Percentiles rank a stretch among this genome's conserved stretches.
Conservation (phyloP, 2,888 invertebrate species). For the Protonemura montana region DNA sequence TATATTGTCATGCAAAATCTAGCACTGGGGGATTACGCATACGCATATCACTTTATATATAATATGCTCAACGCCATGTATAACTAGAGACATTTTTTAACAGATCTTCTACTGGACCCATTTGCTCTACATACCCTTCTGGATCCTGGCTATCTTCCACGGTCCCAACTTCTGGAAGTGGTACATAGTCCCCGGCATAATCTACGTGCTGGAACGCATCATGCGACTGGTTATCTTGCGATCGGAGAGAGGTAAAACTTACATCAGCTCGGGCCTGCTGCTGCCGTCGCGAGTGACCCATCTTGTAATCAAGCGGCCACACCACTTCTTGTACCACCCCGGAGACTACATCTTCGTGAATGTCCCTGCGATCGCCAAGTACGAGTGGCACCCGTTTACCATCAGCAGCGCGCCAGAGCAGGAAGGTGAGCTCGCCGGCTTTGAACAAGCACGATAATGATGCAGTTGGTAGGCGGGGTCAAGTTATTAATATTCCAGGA, state of each 20-base stretch:
- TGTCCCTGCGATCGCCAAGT: slow-evolving; percentile 88
- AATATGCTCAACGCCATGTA: too few relatives aligned
- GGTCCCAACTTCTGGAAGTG: slow-evolving; percentile 96
- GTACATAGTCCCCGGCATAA: slow-evolving; percentile 82
- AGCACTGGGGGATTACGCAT: too few relatives aligned
- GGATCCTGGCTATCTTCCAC: slow-evolving; percentile 83
- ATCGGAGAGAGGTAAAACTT: slow-evolving; percentile 83
- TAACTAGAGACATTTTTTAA: too few relatives aligned
- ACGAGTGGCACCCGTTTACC: slow-evolving; percentile 98
- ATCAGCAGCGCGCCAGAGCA: slow-evolving; percentile 95
- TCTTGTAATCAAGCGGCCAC: slow-evolving; percentile 85
- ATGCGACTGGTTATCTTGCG: slow-evolving; percentile 65
- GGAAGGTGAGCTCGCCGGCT: slow-evolving; percentile 64
- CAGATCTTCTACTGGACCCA: slow-evolving; percentile 95
- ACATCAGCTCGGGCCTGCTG: slow-evolving; percentile 86
- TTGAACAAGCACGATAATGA: neutral
- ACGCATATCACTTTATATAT: too few relatives aligned
- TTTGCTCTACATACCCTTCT: slow-evolving; percentile 86
- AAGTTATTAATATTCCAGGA: neutral
- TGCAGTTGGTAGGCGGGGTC: neutral
- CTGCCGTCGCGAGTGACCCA: slow-evolving; percentile 91
- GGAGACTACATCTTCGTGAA: slow-evolving; percentile 95
- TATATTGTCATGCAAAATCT: too few relatives aligned
- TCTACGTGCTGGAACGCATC: slow-evolving; percentile 81
- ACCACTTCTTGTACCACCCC: slow-evolving; percentile 86